Evolutionary conservation across 2,888 invertebrate species (phyloP).

Genomic region (Nemurella pictetii): DNA sequence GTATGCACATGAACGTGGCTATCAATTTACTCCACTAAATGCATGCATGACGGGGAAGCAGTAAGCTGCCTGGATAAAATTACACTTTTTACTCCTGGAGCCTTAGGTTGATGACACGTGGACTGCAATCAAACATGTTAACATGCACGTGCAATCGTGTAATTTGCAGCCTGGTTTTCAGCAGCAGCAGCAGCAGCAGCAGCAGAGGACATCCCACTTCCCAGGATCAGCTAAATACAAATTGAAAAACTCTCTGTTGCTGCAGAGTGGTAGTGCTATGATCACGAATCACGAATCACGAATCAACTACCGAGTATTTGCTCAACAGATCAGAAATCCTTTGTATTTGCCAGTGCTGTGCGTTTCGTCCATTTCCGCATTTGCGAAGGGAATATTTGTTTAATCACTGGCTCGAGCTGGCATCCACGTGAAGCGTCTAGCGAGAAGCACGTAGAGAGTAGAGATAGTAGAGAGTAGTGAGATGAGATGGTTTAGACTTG

Average conservation of each 20-base stretch:
- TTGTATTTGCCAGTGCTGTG: neutral
- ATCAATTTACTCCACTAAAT: too few species aligned
- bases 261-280: neutral
- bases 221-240: neutral
- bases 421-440: neutral
- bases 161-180: neutral
- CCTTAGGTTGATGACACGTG: neutral
- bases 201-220: too few species aligned
- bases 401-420: neutral
- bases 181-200: neutral
- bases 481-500: too few species aligned
- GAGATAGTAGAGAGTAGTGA: too few species aligned
- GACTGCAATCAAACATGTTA: neutral
- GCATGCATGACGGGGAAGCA: too few species aligned
- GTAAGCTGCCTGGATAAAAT: neutral
- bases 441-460: too few species aligned
- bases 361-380: neutral
- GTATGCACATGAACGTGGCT: neutral
- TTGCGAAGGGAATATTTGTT: neutral
- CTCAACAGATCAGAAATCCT: neutral
- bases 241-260: neutral
- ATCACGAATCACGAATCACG: neutral
- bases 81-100: neutral
- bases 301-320: neutral
- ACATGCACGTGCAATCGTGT: neutral